These are phyloP conservation scores for Struthidea cinerea DNA, from an alignment of 2,113 vertebrate species.

Conservation along the genomic window DNA sequence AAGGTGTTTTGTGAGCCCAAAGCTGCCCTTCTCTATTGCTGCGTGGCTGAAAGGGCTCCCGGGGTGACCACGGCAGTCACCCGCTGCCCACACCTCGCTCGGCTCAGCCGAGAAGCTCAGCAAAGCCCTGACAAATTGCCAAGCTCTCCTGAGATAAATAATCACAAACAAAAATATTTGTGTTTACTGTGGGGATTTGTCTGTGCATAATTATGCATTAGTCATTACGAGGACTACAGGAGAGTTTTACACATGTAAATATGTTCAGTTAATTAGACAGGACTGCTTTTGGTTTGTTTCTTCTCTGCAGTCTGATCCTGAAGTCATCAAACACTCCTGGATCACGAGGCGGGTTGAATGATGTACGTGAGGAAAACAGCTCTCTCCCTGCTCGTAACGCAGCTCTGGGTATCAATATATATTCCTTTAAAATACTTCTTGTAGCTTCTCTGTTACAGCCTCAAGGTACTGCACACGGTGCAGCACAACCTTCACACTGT, in stretches of 20 bases:
- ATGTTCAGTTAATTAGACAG: slow-evolving; percentile 68
- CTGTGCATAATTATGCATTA: slow-evolving; percentile 70
- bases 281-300: slow-evolving; percentile 57
- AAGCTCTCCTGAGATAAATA: slow-evolving; percentile 56
- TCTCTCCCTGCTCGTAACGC: not conserved
- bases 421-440: slow-evolving; percentile 1
- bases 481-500: not conserved
- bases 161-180: slow-evolving; percentile 70
- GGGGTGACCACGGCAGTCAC: not conserved
- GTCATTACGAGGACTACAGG: slow-evolving; percentile 64
- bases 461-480: not conserved
- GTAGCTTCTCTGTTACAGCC: not conserved
- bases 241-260: slow-evolving; percentile 72
- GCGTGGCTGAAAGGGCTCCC: not conserved
- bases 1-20: not conserved
- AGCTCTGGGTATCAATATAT: not conserved
- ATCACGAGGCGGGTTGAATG: not conserved
- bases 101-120: not conserved
- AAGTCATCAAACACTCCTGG: slow-evolving; percentile 44
- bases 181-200: slow-evolving; percentile 70
- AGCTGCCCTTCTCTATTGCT: not conserved
- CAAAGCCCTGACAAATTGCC: slow-evolving; percentile 50
- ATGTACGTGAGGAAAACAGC: not conserved
- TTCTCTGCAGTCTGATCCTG: slow-evolving; percentile 50
- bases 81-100: fast-evolving